Conservation (phyloP, 2,113 vertebrate species). For the Scortum barcoo region DNA sequence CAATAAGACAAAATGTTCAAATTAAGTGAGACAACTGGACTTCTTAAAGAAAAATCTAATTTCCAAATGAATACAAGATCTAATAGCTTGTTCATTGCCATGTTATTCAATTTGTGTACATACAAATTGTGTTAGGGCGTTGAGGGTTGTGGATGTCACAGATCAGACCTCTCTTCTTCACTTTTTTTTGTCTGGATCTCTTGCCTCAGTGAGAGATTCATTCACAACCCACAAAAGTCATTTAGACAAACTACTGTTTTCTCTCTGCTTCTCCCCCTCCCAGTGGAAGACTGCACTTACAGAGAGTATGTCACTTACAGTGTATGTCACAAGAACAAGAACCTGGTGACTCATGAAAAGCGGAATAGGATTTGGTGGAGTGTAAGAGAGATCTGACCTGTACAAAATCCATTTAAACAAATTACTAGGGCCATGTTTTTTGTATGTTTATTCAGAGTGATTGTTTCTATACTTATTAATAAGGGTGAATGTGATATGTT, state of each 20-base stretch:
- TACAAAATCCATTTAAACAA: too few species aligned
- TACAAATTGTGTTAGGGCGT: background rate
- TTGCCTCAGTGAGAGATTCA: background rate
- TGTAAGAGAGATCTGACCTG: too few species aligned
- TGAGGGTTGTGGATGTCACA: background rate
- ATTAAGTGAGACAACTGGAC: background rate
- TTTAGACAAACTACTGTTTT: background rate
- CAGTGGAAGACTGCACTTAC: background rate
- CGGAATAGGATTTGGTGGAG: too few species aligned
- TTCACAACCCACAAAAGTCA: background rate
- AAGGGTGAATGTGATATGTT: too few species aligned
- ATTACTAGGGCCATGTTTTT: too few species aligned
- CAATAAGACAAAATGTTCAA: background rate
- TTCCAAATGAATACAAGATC: background rate
- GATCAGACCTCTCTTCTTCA: slow-evolving; percentile 1
- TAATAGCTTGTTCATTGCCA: background rate
- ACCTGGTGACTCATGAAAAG: too few species aligned
- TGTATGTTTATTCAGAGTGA: background rate
- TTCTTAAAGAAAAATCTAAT: too few species aligned
- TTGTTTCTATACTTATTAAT: background rate
- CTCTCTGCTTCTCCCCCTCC: background rate
- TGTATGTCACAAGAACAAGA: background rate
- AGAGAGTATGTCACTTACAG: too few species aligned
- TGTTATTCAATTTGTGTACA: background rate
- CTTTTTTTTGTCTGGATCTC: slow-evolving; percentile 6